A percentile compares a stretch with the other conserved stretches of the same genome.
These are phyloP conservation scores for Corapipo altera DNA, from an alignment of 2,113 vertebrate species.

Conservation along the genomic window DNA sequence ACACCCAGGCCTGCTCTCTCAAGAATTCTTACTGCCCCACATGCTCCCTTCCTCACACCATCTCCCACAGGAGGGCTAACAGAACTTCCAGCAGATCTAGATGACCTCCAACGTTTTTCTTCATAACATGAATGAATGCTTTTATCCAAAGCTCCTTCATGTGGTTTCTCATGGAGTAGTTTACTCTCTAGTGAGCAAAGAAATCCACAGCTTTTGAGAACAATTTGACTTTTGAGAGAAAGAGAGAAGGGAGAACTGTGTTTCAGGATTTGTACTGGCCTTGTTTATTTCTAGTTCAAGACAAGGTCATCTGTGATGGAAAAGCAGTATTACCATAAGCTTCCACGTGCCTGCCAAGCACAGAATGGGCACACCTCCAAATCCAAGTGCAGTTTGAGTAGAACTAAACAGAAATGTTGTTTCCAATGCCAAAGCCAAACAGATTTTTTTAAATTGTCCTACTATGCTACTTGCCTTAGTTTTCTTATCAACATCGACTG, in stretches of 20 bases:
- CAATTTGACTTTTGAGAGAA: background rate
- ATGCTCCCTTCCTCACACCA: background rate
- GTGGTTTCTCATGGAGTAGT: background rate
- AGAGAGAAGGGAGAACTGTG: background rate
- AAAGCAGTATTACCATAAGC: background rate
- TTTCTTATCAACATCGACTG: background rate
- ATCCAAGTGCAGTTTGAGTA: background rate
- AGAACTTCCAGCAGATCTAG: background rate
- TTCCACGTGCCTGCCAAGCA: background rate
- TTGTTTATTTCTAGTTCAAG: constrained; percentile 23
- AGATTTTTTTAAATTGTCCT: background rate
- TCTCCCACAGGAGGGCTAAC: background rate
- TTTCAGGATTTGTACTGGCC: background rate
- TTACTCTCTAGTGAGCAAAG: background rate
- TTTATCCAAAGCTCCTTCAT: background rate
- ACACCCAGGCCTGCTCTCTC: background rate
- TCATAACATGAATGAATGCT: background rate
- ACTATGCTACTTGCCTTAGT: background rate
- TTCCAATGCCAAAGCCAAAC: background rate
- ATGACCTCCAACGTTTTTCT: background rate
- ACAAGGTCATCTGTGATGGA: constrained; percentile 18
- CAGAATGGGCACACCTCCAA: background rate
- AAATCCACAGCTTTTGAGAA: background rate
- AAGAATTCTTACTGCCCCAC: no score
- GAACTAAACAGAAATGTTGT: background rate